phyloP scores from a whole-genome alignment of 2,797 vertebrate species.

The Sebastes vulpes region DNA sequence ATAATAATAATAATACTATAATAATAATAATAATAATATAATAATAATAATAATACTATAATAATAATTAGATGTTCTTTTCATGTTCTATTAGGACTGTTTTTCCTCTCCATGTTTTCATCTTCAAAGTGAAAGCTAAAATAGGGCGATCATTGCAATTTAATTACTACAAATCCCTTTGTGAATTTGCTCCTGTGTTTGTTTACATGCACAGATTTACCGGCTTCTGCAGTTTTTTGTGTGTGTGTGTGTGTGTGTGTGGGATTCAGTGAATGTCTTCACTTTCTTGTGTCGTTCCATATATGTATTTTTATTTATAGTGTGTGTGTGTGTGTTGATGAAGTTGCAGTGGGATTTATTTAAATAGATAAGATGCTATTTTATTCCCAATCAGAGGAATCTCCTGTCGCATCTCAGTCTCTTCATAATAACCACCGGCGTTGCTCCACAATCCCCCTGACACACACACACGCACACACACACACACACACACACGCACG shows the following conservation, averaged over 20 bases:
- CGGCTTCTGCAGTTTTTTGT: slow-evolving; percentile 70
- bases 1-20: too few species aligned
- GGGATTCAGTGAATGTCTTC: slow-evolving; percentile 55
- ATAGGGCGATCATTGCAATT: slow-evolving; percentile 84
- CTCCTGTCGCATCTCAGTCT: slow-evolving; percentile 81
- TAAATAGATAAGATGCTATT: slow-evolving; percentile 85
- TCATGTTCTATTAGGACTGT: slow-evolving; percentile 80
- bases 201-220: slow-evolving; percentile 80
- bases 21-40: too few species aligned
- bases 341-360: slow-evolving; percentile 80
- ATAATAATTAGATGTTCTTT: slow-evolving; percentile 76
- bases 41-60: too few species aligned
- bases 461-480: slow-evolving; percentile 32
- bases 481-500: too few species aligned
- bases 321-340: slow-evolving; percentile 19
- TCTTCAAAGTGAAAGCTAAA: slow-evolving; percentile 84
- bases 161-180: slow-evolving; percentile 86
- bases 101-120: slow-evolving; percentile 72
- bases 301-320: slow-evolving; percentile 57
- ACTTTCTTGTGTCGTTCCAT: slow-evolving; percentile 42
- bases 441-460: slow-evolving; percentile 67
- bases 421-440: slow-evolving; percentile 85
- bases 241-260: neutral
- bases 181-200: slow-evolving; percentile 82
- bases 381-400: slow-evolving; percentile 84